Percentiles rank a stretch among this genome's conserved stretches.
Evolutionary conservation across 2,888 invertebrate genomes (phyloP).

Genomic region (Zaprionus obscuricornis): DNA sequence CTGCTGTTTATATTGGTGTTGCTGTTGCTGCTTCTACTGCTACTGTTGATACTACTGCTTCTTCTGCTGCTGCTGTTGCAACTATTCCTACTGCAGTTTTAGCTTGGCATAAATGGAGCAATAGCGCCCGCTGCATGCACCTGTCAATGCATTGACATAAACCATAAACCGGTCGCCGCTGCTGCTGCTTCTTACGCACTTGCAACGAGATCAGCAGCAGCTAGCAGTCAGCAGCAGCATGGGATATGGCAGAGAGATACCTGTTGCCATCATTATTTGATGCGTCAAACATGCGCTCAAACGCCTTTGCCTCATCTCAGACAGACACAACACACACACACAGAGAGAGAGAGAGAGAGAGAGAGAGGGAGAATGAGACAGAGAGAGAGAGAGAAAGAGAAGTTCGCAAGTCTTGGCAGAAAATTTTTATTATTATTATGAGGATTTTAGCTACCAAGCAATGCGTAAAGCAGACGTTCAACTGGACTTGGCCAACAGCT

Average conservation of each 20-base stretch:
- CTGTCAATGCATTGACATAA: conserved; percentile 79
- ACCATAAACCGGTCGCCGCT: conserved; percentile 69
- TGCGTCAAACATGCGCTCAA: conserved; percentile 78
- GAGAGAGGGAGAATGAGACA: too few species aligned
- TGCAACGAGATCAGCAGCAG: conserved; percentile 52
- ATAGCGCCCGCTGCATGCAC: conserved; percentile 59
- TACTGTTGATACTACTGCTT: too few species aligned
- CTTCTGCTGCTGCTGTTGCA: too few species aligned
- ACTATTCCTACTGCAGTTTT: not conserved
- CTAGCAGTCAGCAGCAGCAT: conserved; percentile 18
- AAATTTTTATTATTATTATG: conserved; percentile 78
- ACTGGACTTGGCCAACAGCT: conserved; percentile 49
- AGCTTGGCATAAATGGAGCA: conserved; percentile 68
- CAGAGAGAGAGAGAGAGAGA: too few species aligned
- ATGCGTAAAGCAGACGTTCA: conserved; percentile 65
- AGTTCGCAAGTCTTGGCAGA: conserved; percentile 45
- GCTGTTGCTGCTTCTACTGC: conserved; percentile 5
- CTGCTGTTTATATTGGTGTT: conserved; percentile 3
- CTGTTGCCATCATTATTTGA: conserved; percentile 69
- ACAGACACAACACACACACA: too few species aligned
- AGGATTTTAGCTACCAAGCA: conserved; percentile 77
- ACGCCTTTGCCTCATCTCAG: conserved; percentile 53
- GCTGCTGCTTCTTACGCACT: conserved; percentile 69
- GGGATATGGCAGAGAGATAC: conserved; percentile 51
- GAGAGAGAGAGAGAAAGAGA: too few species aligned